Conservation (phyloP, 2,113 vertebrate genomes). For the Aramus guarauna region DNA sequence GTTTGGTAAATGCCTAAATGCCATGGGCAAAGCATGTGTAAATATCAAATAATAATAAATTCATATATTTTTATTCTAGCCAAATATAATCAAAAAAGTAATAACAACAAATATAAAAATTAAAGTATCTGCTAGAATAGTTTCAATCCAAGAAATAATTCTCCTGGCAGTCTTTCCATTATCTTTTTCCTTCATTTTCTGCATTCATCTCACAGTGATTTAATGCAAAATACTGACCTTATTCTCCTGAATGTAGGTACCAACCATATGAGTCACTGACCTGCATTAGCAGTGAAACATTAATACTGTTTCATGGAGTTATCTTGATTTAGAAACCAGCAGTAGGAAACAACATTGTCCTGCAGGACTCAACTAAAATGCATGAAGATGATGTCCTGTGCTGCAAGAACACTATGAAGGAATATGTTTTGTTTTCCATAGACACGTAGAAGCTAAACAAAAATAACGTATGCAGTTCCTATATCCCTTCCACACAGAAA, state of each 20-base stretch:
- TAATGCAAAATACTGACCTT: background rate
- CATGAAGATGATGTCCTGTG: background rate
- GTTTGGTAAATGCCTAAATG: background rate
- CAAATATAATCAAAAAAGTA: background rate
- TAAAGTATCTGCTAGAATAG: background rate
- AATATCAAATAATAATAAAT: background rate
- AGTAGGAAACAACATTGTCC: background rate
- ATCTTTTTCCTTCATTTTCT: background rate
- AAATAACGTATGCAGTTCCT: background rate
- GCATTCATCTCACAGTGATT: background rate
- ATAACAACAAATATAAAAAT: background rate
- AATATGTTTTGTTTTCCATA: background rate
- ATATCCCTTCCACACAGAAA: background rate
- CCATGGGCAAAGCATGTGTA: background rate
- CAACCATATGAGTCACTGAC: background rate
- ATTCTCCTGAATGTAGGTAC: background rate
- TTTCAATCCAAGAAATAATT: background rate
- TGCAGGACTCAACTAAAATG: background rate
- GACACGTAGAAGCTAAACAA: background rate
- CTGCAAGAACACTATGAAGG: background rate
- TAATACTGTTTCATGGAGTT: background rate
- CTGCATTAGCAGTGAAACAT: background rate
- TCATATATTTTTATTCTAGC: background rate
- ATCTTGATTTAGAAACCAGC: background rate
- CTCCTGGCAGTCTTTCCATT: background rate